These are phyloP conservation scores for Paraescarpia echinospica DNA, from an alignment of 1,140 invertebrate genomes.

Conservation along the genomic window DNA sequence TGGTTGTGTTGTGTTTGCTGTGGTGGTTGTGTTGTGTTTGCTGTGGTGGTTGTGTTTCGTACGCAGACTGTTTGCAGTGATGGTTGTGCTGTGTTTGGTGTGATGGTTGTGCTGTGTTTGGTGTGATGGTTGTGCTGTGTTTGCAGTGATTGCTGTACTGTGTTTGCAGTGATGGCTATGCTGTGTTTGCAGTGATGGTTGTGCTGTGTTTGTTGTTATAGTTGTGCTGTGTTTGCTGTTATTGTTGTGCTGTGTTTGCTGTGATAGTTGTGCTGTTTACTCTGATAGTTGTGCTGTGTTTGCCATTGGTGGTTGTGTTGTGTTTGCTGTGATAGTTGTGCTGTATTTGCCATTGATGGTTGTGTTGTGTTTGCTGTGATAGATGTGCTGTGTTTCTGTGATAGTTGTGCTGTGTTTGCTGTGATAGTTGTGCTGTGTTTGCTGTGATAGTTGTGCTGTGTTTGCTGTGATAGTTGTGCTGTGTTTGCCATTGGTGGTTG, in stretches of 20 bases:
- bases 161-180: neutral
- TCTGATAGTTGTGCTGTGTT: too few species aligned
- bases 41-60: neutral
- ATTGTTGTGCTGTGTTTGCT: neutral
- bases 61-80: neutral
- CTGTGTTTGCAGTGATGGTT: neutral
- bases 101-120: neutral
- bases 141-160: neutral
- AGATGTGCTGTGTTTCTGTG: neutral
- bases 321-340: neutral
- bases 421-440: neutral
- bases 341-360: neutral
- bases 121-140: neutral
- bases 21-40: neutral
- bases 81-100: neutral
- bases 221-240: neutral
- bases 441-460: neutral
- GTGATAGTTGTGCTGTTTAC: neutral
- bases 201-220: neutral
- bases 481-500: neutral
- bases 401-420: neutral
- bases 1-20: neutral
- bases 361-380: neutral
- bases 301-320: neutral
- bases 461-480: neutral